Evolutionary conservation across 2,888 invertebrate genomes (phyloP).

Genomic region (Cetonia aurata): DNA sequence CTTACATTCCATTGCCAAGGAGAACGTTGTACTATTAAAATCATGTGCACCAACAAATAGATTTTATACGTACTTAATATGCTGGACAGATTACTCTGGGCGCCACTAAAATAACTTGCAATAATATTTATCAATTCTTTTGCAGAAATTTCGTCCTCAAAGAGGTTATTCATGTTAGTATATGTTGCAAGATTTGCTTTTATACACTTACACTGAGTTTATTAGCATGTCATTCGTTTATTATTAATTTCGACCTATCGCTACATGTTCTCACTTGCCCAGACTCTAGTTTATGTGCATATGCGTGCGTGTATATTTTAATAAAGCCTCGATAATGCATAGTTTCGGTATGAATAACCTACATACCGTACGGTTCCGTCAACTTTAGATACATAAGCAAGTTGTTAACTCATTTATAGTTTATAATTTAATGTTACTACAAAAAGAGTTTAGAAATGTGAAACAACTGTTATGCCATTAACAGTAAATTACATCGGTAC

Average conservation of each 20-base stretch:
- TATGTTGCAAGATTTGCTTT: constrained; percentile 1
- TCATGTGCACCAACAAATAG: too few species aligned
- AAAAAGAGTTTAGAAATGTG: too few species aligned
- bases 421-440: background rate
- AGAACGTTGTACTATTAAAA: too few species aligned
- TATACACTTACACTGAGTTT: background rate
- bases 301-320: constrained; percentile 14
- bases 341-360: constrained; percentile 4
- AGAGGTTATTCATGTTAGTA: background rate
- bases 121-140: constrained; percentile 6
- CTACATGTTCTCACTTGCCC: constrained; percentile 11
- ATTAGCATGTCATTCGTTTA: constrained; percentile 16
- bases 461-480: too few species aligned
- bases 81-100: background rate
- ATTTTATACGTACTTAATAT: background rate
- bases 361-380: constrained; percentile 1
- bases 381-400: constrained; percentile 2
- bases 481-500: too few species aligned
- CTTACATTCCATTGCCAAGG: too few species aligned
- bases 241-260: constrained; percentile 22
- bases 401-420: background rate
- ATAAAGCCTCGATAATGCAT: background rate
- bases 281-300: background rate
- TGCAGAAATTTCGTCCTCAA: background rate
- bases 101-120: background rate